Evolutionary conservation across 35 echinoderm and acorn worm species (phyloP).

Genomic region (Lytechinus variegatus): DNA sequence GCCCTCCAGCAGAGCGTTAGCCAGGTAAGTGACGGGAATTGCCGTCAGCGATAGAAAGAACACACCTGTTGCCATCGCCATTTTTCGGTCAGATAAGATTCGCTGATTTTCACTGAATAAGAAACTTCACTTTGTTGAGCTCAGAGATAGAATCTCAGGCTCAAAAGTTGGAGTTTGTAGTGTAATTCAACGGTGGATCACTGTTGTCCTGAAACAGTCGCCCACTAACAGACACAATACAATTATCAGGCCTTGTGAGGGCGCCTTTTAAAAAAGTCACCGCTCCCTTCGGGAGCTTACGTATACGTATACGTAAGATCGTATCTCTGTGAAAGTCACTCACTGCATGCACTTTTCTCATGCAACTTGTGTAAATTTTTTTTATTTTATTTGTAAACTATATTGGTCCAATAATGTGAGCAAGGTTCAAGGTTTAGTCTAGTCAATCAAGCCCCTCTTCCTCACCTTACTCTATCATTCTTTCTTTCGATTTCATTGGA

Average conservation of each 20-base stretch:
- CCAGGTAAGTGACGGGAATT: constrained; percentile 67
- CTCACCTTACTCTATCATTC: neutral
- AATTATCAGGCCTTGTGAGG: too few relatives aligned
- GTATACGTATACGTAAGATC: too few relatives aligned
- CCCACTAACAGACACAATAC: too few relatives aligned
- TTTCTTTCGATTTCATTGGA: neutral
- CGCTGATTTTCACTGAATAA: neutral
- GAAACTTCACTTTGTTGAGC: neutral
- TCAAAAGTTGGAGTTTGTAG: too few relatives aligned
- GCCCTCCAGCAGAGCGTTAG: constrained; percentile 53
- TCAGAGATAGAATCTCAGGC: neutral
- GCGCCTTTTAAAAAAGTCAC: neutral
- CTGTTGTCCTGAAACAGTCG: too few relatives aligned
- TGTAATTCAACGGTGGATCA: too few relatives aligned
- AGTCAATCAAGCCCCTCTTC: neutral
- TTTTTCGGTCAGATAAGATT: constrained; percentile 12
- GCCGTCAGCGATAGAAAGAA: constrained; percentile 79
- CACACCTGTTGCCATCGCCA: constrained; percentile 75
- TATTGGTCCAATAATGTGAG: too few relatives aligned
- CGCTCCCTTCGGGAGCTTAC: neutral
- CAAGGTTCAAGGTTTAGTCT: too few relatives aligned
- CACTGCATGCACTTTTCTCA: too few relatives aligned
- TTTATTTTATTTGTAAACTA: too few relatives aligned
- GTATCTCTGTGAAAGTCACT: too few relatives aligned
- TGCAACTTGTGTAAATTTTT: too few relatives aligned